These are phyloP conservation scores for Rhinolophus sinicus DNA, from an alignment of 2,113 vertebrate species.

Conservation along the genomic window DNA sequence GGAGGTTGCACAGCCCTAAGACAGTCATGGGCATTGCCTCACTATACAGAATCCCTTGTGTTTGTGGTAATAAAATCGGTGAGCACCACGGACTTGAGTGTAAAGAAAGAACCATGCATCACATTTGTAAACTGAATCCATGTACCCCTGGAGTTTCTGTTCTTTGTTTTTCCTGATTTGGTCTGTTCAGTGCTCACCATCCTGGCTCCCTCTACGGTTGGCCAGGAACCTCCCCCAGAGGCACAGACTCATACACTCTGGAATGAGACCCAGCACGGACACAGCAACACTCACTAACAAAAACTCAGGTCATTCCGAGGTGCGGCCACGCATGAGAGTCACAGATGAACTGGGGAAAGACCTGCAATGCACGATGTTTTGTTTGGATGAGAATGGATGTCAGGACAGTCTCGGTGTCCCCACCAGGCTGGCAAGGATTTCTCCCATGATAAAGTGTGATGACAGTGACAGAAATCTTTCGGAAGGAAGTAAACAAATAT, in stretches of 20 bases:
- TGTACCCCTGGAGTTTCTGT: not conserved
- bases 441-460: not conserved
- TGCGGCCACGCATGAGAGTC: rapidly evolving
- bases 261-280: too few species aligned
- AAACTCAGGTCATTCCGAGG: rapidly evolving
- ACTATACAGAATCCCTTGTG: too few species aligned
- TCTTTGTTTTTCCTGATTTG: too few species aligned
- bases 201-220: not conserved
- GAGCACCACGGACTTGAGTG: not conserved
- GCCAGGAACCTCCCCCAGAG: not conserved
- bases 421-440: rapidly evolving
- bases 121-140: rapidly evolving
- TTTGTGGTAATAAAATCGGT: not conserved
- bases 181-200: rapidly evolving
- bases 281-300: not conserved
- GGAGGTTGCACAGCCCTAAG: rapidly evolving
- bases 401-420: not conserved
- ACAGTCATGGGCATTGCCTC: not conserved
- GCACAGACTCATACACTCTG: rapidly evolving
- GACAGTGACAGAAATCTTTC: not conserved
- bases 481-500: not conserved
- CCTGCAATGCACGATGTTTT: not conserved
- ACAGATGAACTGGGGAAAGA: rapidly evolving
- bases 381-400: not conserved
- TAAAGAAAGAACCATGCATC: rapidly evolving